phyloP scores from a whole-genome alignment of 1,140 invertebrate genomes.

The Camponotus pennsylvanicus region DNA sequence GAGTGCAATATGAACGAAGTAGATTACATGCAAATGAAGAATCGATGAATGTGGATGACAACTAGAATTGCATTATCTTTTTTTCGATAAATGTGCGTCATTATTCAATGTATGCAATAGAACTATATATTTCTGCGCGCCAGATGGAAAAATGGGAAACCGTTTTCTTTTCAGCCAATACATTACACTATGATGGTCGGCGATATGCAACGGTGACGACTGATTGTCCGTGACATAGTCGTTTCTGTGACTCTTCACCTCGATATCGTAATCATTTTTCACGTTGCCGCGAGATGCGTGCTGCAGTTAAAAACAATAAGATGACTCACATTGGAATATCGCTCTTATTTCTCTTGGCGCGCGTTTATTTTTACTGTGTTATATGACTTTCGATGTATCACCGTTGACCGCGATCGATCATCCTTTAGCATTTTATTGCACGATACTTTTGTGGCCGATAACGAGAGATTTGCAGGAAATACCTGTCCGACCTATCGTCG shows the following conservation, averaged over 20 bases:
- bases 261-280: conserved; percentile 54
- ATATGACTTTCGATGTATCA: conserved; percentile 46
- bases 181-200: conserved; percentile 26
- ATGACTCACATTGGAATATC: conserved; percentile 17
- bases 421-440: conserved; percentile 11
- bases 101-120: conserved; percentile 49
- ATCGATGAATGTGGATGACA: conserved; percentile 51
- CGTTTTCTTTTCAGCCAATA: conserved; percentile 42
- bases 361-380: conserved; percentile 3
- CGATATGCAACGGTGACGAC: conserved; percentile 18
- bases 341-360: conserved; percentile 4
- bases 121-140: conserved; percentile 23
- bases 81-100: conserved; percentile 54
- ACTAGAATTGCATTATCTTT: conserved; percentile 53
- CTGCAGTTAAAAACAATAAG: conserved; percentile 18
- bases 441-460: conserved; percentile 44
- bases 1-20: conserved; percentile 55
- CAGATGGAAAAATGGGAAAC: conserved; percentile 9
- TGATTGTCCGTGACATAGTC: conserved; percentile 50
- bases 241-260: conserved; percentile 28
- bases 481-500: conserved; percentile 19
- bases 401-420: conserved; percentile 42
- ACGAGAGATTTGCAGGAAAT: conserved; percentile 25
- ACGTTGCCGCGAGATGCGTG: not conserved
- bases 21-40: conserved; percentile 62